phyloP scores from a whole-genome alignment of 2,113 vertebrate species.

The Larimichthys crocea region DNA sequence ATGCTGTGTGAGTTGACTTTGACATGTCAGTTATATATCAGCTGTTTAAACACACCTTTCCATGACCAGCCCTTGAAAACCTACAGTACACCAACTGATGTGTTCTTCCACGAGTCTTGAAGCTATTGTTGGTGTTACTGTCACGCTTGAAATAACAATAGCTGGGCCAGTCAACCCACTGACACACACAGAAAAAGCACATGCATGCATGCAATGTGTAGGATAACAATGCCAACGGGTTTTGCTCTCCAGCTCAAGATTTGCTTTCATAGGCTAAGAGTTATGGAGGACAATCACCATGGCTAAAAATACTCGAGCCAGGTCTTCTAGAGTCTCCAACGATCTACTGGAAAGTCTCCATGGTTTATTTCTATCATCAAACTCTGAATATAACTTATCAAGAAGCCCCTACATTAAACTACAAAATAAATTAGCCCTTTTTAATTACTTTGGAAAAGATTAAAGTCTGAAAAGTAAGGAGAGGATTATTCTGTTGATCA shows the following conservation, averaged over 20 bases:
- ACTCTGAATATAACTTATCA: constrained; percentile 12
- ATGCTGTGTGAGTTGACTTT: not conserved
- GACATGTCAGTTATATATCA: not conserved
- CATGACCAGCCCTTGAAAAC: constrained; percentile 28
- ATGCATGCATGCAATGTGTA: constrained; percentile 28
- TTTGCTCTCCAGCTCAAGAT: not conserved
- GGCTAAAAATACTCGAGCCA: constrained; percentile 43
- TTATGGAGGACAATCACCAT: constrained; percentile 5
- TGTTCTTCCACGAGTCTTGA: constrained; percentile 3
- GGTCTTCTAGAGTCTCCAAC: constrained; percentile 8
- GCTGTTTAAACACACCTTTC: constrained; percentile 14
- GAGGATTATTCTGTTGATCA: not conserved
- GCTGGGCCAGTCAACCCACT: constrained; percentile 8
- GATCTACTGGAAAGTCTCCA: constrained; percentile 8
- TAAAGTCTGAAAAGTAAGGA: not conserved
- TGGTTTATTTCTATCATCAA: constrained; percentile 16
- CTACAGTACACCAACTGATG: constrained; percentile 1
- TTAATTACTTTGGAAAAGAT: constrained; percentile 1
- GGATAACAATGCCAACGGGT: constrained; percentile 2
- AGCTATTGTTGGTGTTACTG: constrained; percentile 59
- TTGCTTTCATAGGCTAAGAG: constrained; percentile 15
- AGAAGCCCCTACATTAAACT: not conserved
- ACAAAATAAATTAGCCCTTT: not conserved
- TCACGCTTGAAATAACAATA: constrained; percentile 54
- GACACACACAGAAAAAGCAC: constrained; percentile 25